Conservation (phyloP, 2,113 vertebrate species). For the Genyomyrus donnyi region DNA sequence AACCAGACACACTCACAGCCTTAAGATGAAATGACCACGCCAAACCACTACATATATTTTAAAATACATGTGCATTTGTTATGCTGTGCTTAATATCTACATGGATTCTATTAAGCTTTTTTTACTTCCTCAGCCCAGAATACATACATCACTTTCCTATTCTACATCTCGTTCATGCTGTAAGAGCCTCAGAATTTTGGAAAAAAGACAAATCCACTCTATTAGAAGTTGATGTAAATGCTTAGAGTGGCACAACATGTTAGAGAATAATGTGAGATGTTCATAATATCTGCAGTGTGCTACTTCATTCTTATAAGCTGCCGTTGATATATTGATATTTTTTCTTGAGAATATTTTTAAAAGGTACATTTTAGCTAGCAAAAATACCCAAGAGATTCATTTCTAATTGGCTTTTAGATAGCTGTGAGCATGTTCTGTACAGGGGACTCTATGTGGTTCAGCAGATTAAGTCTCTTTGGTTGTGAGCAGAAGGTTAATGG, state of each 20-base stretch:
- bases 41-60: no score
- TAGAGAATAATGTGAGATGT: background rate
- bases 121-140: background rate
- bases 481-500: background rate
- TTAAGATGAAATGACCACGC: no score
- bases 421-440: background rate
- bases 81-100: background rate
- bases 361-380: background rate
- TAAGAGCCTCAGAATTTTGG: background rate
- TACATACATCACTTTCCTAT: background rate
- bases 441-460: background rate
- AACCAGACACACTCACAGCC: background rate
- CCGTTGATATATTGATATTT: background rate
- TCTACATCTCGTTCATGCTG: background rate
- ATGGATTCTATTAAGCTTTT: background rate
- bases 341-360: background rate
- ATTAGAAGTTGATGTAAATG: background rate
- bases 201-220: background rate
- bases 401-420: background rate
- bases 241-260: background rate
- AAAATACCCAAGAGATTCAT: background rate
- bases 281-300: background rate
- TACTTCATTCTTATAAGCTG: background rate
- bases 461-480: background rate
- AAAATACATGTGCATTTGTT: background rate